Percentiles rank a stretch among this genome's conserved stretches.
Conservation (phyloP, 2,888 invertebrate species). For the Thecocarcelia acutangulata region DNA sequence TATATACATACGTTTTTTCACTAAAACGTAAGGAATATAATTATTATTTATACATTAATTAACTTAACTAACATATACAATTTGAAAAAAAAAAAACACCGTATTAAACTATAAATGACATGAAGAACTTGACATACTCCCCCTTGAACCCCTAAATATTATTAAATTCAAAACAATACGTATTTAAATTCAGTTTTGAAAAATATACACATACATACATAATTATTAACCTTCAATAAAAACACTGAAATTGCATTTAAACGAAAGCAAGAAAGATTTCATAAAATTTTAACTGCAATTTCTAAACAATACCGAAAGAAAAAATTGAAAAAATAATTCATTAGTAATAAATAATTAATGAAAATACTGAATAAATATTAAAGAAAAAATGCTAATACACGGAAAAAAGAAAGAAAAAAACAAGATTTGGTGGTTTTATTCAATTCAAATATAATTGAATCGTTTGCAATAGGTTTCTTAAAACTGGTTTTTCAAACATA, state of each 20-base stretch:
- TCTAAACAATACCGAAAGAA: slow-evolving; percentile 44
- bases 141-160: slow-evolving; percentile 31
- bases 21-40: slow-evolving; percentile 9
- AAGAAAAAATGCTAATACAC: slow-evolving; percentile 70
- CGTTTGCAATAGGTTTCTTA: no score
- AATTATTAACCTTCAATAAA: slow-evolving; percentile 25
- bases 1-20: slow-evolving; percentile 7
- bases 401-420: slow-evolving; percentile 61
- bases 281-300: slow-evolving; percentile 60
- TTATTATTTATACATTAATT: slow-evolving; percentile 4
- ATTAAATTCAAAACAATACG: slow-evolving; percentile 28
- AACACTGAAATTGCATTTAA: slow-evolving; percentile 60
- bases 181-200: slow-evolving; percentile 41
- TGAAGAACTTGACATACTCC: slow-evolving; percentile 39
- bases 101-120: slow-evolving; percentile 51
- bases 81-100: slow-evolving; percentile 21
- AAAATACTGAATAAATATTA: slow-evolving; percentile 63
- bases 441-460: no score
- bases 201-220: no score
- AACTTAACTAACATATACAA: slow-evolving; percentile 25
- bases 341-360: slow-evolving; percentile 66
- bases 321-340: slow-evolving; percentile 43
- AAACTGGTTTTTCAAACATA: no score
- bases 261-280: slow-evolving; percentile 8
- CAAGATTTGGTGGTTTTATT: slow-evolving; percentile 29